Evolutionary conservation across 2,888 invertebrate species (phyloP).

Genomic region (Seira sanloemensis): DNA sequence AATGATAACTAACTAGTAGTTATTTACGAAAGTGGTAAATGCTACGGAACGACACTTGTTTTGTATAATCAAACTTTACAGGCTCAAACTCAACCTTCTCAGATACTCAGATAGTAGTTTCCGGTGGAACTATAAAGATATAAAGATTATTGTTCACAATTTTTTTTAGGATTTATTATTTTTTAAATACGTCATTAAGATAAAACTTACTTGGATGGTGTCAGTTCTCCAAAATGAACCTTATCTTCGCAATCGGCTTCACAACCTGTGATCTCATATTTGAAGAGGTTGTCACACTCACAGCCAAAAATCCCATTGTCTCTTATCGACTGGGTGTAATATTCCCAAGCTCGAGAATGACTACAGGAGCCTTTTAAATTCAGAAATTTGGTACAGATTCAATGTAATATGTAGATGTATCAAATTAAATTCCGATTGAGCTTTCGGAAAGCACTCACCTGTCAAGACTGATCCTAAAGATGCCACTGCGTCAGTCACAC

Average conservation of each 20-base stretch:
- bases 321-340: conserved; percentile 55
- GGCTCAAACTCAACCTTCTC: no score
- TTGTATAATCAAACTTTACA: no score
- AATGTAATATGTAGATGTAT: no score
- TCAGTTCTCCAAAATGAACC: conserved; percentile 54
- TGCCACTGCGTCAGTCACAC: conserved; percentile 39
- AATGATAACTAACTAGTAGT: no score
- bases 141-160: background rate
- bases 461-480: conserved; percentile 37
- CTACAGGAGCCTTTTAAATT: conserved; percentile 65
- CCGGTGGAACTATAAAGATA: conserved; percentile 5
- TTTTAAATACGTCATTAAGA: no score
- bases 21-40: no score
- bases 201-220: conserved; percentile 34
- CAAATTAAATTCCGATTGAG: no score
- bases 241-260: conserved; percentile 46
- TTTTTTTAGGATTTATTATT: background rate
- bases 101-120: conserved; percentile 42
- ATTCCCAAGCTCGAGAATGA: conserved; percentile 54
- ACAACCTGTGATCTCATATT: conserved; percentile 57
- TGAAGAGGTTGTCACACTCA: conserved; percentile 62
- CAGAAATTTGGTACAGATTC: no score
- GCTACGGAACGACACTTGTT: no score
- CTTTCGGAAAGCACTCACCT: no score
- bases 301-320: conserved; percentile 53